phyloP scores from a whole-genome alignment of 2,113 vertebrate species.

The Eretmochelys imbricata region DNA sequence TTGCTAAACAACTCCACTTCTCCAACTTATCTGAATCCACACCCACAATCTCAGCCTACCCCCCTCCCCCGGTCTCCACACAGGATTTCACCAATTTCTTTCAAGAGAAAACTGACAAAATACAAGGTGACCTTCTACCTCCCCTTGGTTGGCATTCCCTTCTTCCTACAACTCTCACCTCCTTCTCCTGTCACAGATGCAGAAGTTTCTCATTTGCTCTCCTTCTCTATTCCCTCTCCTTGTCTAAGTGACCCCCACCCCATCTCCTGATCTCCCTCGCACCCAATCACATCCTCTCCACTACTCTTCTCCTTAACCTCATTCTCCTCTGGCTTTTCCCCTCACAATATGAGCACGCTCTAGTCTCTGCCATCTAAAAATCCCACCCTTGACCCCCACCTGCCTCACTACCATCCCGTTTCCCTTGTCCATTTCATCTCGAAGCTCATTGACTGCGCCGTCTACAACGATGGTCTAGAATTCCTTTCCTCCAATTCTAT shows the following conservation, averaged over 20 bases:
- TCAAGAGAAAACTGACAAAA: background rate
- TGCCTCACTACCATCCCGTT: background rate
- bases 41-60: no score
- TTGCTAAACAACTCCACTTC: background rate
- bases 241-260: no score
- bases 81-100: background rate
- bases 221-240: background rate
- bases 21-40: background rate
- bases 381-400: background rate
- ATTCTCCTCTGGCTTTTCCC: background rate
- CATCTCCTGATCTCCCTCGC: background rate
- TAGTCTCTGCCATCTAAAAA: background rate
- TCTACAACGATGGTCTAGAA: background rate
- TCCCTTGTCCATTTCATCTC: background rate
- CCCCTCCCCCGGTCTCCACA: background rate
- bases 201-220: background rate
- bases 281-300: no score
- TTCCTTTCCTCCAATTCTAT: no score
- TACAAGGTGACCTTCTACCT: background rate
- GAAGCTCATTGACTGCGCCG: background rate
- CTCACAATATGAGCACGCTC: background rate
- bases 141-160: background rate
- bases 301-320: background rate
- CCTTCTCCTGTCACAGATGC: background rate
- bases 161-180: background rate